Evolutionary conservation across 92 coral and sea anemone species (phyloP).

Genomic region (Actinostola sp.): DNA sequence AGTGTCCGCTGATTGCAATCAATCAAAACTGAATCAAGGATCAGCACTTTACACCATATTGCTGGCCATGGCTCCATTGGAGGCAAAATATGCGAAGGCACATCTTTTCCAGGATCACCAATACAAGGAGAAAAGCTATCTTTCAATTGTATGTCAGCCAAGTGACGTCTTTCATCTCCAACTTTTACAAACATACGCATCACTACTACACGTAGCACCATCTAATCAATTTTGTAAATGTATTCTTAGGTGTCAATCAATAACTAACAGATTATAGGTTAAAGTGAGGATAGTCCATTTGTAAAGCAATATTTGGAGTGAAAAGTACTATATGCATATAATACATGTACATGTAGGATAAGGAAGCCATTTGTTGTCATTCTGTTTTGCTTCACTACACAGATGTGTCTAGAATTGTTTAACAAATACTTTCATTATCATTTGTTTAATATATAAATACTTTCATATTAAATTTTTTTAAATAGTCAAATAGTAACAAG

Average conservation of each 20-base stretch:
- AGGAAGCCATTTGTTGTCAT: too few species aligned
- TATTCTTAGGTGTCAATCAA: too few species aligned
- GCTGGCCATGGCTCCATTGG: slow-evolving; percentile 96
- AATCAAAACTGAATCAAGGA: slow-evolving; percentile 82
- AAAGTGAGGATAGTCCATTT: not conserved
- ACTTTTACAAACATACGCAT: slow-evolving; percentile 84
- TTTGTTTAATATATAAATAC: too few species aligned
- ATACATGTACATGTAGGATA: too few species aligned
- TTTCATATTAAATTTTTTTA: too few species aligned
- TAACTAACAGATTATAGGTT: not conserved
- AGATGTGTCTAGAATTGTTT: too few species aligned
- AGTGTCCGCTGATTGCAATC: slow-evolving; percentile 71
- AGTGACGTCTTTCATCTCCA: slow-evolving; percentile 73
- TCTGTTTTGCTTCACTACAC: too few species aligned
- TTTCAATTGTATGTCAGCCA: slow-evolving; percentile 74
- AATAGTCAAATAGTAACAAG: too few species aligned
- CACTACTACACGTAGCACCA: not conserved
- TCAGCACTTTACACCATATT: slow-evolving; percentile 84
- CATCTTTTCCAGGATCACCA: slow-evolving; percentile 42
- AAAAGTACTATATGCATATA: too few species aligned
- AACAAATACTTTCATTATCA: too few species aligned
- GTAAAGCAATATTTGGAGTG: too few species aligned
- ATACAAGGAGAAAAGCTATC: slow-evolving; percentile 84
- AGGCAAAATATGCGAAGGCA: slow-evolving; percentile 31
- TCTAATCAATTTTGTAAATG: too few species aligned